Evolutionary conservation across 2,797 vertebrate species (phyloP).

Genomic region (Melanitta fusca): DNA sequence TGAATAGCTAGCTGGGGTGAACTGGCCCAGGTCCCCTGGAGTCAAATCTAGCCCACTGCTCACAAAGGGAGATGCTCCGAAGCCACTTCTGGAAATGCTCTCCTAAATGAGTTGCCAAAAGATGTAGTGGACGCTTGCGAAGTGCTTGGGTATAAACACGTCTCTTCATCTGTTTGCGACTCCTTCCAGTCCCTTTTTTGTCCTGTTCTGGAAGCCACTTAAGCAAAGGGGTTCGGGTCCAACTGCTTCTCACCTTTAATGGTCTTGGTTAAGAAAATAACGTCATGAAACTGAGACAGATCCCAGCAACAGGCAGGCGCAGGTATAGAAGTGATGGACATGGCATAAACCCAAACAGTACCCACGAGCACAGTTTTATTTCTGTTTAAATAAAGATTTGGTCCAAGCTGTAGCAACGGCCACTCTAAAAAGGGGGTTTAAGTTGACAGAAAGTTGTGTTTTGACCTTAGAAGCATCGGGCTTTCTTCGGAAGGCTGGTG

Average conservation of each 20-base stretch:
- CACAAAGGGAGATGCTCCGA: neutral
- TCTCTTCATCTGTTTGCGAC: neutral
- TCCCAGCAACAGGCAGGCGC: neutral
- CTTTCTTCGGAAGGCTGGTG: neutral
- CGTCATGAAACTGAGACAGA: neutral
- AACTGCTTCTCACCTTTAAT: neutral
- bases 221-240: neutral
- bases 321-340: neutral
- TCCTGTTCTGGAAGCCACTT: neutral
- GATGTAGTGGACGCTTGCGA: rapidly evolving
- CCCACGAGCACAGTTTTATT: neutral
- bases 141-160: rapidly evolving
- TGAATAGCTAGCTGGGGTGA: neutral
- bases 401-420: neutral
- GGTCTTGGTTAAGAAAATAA: neutral
- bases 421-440: neutral
- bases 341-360: neutral
- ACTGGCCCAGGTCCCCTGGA: neutral
- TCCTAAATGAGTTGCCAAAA: neutral
- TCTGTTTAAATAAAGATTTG: neutral
- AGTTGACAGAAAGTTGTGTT: neutral
- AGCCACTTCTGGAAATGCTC: neutral
- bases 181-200: neutral
- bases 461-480: neutral
- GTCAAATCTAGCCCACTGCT: neutral